Evolutionary conservation across 1,140 invertebrate species (phyloP).

Genomic region (Aphaenogaster floridana): DNA sequence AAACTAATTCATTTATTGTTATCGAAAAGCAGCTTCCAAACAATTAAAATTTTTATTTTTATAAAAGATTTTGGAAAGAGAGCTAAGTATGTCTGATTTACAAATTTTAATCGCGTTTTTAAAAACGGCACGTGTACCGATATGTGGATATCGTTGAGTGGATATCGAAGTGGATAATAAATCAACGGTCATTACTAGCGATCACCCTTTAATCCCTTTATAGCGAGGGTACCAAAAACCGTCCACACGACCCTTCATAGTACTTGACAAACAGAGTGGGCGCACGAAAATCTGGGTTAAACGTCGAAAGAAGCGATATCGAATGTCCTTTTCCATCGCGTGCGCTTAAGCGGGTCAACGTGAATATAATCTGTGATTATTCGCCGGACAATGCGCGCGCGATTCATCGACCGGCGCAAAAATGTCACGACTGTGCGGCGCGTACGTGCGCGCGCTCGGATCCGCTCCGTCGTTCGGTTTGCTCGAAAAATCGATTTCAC

Average conservation of each 20-base stretch:
- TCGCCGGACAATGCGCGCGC: slow-evolving; percentile 17
- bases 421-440: slow-evolving; percentile 5
- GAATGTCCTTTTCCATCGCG: slow-evolving; percentile 42
- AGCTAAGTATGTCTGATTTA: neutral
- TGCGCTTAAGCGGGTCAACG: slow-evolving; percentile 41
- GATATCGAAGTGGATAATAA: slow-evolving; percentile 11
- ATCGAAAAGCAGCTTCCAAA: neutral
- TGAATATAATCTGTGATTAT: slow-evolving; percentile 57
- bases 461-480: neutral
- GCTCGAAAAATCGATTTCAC: slow-evolving; percentile 33
- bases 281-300: slow-evolving; percentile 39
- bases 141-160: neutral
- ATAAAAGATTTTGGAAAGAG: neutral
- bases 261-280: slow-evolving; percentile 32
- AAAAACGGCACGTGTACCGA: neutral
- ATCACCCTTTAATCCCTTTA: slow-evolving; percentile 27
- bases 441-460: neutral
- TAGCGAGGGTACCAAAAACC: slow-evolving; percentile 18
- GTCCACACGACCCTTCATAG: neutral
- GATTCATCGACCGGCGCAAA: slow-evolving; percentile 19
- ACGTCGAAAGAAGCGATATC: slow-evolving; percentile 46
- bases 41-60: neutral
- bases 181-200: slow-evolving; percentile 10
- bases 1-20: neutral
- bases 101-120: neutral